Conservation (phyloP, 2,797 vertebrate genomes). For the Poecilia wingei region DNA sequence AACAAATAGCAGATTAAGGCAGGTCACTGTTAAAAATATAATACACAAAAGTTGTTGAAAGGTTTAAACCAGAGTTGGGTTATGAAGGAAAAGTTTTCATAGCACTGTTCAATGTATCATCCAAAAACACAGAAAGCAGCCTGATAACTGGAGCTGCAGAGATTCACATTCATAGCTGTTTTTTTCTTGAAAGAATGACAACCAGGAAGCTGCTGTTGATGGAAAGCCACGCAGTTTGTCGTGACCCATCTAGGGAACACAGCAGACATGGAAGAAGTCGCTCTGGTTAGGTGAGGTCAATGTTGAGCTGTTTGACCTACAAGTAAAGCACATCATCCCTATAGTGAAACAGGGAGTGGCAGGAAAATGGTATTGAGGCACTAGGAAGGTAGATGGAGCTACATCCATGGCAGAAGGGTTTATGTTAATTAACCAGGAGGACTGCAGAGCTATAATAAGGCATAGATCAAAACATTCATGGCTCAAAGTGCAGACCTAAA, state of each 20-base stretch:
- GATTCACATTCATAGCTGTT: background rate
- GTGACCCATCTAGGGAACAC: background rate
- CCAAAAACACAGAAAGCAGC: background rate
- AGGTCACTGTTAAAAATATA: background rate
- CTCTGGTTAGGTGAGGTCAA: background rate
- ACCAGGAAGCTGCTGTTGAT: background rate
- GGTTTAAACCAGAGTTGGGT: background rate
- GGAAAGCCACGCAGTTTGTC: background rate
- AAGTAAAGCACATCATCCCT: background rate
- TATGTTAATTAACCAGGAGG: background rate
- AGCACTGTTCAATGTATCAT: background rate
- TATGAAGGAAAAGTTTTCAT: background rate
- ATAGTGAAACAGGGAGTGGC: background rate
- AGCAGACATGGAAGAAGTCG: background rate
- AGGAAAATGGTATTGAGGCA: background rate
- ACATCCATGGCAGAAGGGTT: background rate
- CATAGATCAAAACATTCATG: background rate
- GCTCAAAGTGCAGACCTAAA: background rate
- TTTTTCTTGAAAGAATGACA: background rate
- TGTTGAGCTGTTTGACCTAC: background rate
- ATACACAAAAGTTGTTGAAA: background rate
- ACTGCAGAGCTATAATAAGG: background rate
- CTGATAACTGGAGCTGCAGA: background rate
- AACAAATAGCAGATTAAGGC: background rate
- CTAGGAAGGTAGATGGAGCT: background rate